Conservation (phyloP, 2,888 invertebrate species). For the Cheilosia urbana region DNA sequence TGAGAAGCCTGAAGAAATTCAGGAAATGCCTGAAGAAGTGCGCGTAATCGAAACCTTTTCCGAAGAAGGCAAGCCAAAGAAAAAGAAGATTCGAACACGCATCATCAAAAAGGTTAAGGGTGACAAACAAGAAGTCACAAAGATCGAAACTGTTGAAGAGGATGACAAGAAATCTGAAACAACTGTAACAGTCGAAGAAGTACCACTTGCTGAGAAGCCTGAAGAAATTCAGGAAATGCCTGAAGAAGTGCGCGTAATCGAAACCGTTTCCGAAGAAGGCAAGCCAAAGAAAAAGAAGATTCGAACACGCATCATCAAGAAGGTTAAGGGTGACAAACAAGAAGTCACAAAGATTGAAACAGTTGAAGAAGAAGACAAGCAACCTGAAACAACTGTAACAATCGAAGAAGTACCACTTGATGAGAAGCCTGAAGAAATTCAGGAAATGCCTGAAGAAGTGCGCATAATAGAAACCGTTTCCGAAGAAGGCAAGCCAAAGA, state of each 20-base stretch:
- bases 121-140: slow-evolving; percentile 36
- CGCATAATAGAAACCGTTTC: background rate
- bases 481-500: slow-evolving; percentile 34
- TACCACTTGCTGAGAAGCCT: slow-evolving; percentile 11
- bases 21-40: slow-evolving; percentile 25
- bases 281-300: slow-evolving; percentile 38
- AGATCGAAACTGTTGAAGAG: slow-evolving; percentile 29
- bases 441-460: slow-evolving; percentile 33
- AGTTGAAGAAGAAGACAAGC: slow-evolving; percentile 26
- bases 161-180: slow-evolving; percentile 38
- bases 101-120: slow-evolving; percentile 38
- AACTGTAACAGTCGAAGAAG: slow-evolving; percentile 31
- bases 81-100: slow-evolving; percentile 30
- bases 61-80: slow-evolving; percentile 23
- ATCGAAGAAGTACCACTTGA: slow-evolving; percentile 24
- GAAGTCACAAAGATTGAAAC: slow-evolving; percentile 40
- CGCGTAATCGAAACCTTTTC: background rate
- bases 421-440: slow-evolving; percentile 5
- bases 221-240: slow-evolving; percentile 19
- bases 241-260: slow-evolving; percentile 13
- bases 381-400: slow-evolving; percentile 32
- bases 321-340: slow-evolving; percentile 36
- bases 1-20: slow-evolving; percentile 9
- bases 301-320: slow-evolving; percentile 28
- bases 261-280: slow-evolving; percentile 20